These are phyloP conservation scores for Gymnorhina tibicen DNA, from an alignment of 2,113 vertebrate genomes.

Conservation along the genomic window DNA sequence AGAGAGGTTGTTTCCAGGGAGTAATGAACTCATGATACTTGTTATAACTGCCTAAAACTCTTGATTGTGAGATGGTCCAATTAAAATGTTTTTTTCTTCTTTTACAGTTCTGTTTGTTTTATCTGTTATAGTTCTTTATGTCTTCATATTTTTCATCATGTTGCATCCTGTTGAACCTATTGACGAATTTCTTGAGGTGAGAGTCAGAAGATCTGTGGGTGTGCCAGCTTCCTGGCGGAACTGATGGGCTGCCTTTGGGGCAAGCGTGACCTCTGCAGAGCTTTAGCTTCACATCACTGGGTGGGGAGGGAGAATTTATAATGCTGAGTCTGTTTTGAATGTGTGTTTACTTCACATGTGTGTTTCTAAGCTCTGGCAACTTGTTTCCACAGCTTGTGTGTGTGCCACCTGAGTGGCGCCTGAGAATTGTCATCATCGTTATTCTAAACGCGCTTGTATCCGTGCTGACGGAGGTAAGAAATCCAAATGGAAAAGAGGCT, in stretches of 20 bases:
- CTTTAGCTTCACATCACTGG: neutral
- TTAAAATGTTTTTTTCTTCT: neutral
- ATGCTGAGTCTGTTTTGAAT: neutral
- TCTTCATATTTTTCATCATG: slow-evolving; percentile 86
- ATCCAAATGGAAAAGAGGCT: neutral
- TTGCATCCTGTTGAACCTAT: slow-evolving; percentile 80
- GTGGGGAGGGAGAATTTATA: neutral
- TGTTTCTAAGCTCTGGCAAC: neutral
- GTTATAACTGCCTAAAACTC: neutral
- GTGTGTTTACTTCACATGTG: neutral
- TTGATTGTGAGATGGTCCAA: neutral
- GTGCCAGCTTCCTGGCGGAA: neutral
- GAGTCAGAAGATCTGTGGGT: neutral
- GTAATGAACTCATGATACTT: neutral
- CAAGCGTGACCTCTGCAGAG: neutral
- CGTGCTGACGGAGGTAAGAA: slow-evolving; percentile 88
- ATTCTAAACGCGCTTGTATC: slow-evolving; percentile 81
- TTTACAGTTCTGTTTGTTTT: slow-evolving; percentile 75
- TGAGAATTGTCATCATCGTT: slow-evolving; percentile 81
- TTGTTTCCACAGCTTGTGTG: slow-evolving; percentile 84
- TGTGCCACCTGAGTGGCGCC: slow-evolving; percentile 86
- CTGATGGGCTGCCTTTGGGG: neutral
- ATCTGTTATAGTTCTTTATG: slow-evolving; percentile 72
- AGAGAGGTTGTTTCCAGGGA: neutral
- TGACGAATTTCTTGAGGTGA: slow-evolving; percentile 84